These are phyloP conservation scores for Ahaetulla prasina DNA, from an alignment of 2,113 vertebrate genomes.

Conservation along the genomic window DNA sequence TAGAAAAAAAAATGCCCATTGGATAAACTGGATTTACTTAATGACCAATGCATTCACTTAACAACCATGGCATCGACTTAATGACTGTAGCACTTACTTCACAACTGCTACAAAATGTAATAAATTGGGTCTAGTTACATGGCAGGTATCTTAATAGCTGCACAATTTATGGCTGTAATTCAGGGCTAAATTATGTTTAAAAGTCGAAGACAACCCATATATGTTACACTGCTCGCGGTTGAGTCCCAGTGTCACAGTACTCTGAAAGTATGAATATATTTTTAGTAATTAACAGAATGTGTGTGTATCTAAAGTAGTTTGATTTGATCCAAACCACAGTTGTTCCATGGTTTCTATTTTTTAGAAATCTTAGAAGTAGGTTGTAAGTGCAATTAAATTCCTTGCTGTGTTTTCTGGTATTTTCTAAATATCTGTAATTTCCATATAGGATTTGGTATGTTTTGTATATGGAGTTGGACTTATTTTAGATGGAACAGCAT, in stretches of 20 bases:
- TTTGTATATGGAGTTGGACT: slow-evolving; percentile 44
- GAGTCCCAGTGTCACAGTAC: background rate
- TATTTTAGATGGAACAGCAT: background rate
- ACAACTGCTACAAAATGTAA: background rate
- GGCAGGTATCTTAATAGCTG: background rate
- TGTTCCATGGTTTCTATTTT: background rate
- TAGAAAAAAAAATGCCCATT: background rate
- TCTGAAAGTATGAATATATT: background rate
- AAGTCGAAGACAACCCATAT: background rate
- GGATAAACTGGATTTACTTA: background rate
- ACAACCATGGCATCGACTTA: background rate
- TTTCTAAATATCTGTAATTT: slow-evolving; percentile 6
- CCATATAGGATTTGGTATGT: slow-evolving; percentile 21
- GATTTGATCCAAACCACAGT: background rate
- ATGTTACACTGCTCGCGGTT: background rate
- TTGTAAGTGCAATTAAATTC: slow-evolving; percentile 40
- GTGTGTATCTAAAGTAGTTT: background rate
- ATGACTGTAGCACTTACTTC: background rate
- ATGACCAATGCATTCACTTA: background rate
- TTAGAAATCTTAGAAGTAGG: background rate
- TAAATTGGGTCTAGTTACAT: background rate
- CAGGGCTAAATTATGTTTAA: background rate
- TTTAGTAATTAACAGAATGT: background rate
- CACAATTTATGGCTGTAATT: background rate
- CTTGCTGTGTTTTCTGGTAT: slow-evolving; percentile 22